Conservation (phyloP, 2,888 invertebrate genomes). For the Tridacna gigas region DNA sequence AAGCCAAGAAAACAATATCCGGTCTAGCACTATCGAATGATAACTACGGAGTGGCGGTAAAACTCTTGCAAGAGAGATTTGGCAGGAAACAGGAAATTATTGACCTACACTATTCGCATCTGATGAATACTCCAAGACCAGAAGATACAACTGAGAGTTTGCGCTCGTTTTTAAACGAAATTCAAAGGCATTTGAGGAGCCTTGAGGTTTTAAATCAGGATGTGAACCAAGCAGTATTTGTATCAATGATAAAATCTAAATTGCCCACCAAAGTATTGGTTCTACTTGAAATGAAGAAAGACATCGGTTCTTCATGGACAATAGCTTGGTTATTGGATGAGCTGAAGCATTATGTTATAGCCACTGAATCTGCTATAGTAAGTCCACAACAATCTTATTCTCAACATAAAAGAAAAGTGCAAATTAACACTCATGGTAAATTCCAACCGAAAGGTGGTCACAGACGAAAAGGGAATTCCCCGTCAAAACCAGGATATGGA, state of each 20-base stretch:
- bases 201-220: constrained; percentile 1
- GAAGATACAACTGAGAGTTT: constrained; percentile 24
- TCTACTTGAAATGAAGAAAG: constrained; percentile 21
- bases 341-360: not conserved
- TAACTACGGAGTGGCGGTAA: constrained; percentile 35
- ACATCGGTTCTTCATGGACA: not conserved
- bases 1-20: constrained; percentile 33
- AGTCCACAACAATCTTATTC: not conserved
- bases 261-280: constrained; percentile 24
- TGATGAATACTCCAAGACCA: constrained; percentile 13
- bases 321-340: not conserved
- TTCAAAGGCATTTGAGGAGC: constrained; percentile 9
- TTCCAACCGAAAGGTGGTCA: not conserved
- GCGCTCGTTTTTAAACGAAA: not conserved
- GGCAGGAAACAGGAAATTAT: constrained; percentile 42
- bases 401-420: not conserved
- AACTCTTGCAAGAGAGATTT: constrained; percentile 36
- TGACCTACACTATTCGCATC: constrained; percentile 31
- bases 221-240: constrained; percentile 4
- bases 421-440: not conserved
- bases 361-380: constrained; percentile 7
- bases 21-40: constrained; percentile 43
- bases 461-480: not conserved
- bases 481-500: not conserved
- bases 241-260: constrained; percentile 36